Conservation (phyloP, 2,797 vertebrate genomes). For the Rhinella marina region DNA sequence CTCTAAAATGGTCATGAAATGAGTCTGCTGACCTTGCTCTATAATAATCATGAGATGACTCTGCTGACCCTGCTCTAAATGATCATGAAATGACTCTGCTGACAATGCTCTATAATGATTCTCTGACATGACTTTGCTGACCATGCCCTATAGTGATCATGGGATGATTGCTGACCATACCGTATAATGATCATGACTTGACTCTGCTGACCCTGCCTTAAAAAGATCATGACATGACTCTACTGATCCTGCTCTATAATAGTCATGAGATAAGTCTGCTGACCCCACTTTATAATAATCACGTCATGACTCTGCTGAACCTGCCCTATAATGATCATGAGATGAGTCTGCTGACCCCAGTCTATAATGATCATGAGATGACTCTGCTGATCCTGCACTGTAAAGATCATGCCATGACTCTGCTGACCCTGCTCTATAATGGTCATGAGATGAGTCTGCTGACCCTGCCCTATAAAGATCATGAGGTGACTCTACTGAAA, state of each 20-base stretch:
- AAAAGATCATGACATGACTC: background rate
- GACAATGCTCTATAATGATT: background rate
- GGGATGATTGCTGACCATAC: background rate
- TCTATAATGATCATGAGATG: too few species aligned
- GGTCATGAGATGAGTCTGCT: too few species aligned
- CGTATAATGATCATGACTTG: background rate
- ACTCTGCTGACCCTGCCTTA: too few species aligned
- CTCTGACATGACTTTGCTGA: background rate
- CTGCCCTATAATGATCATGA: background rate
- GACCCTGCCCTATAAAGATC: background rate
- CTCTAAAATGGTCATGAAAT: background rate
- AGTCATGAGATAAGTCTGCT: background rate
- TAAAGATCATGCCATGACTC: background rate
- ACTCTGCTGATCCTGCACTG: too few species aligned
- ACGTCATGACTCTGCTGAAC: background rate
- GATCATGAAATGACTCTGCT: background rate
- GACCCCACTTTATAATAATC: background rate
- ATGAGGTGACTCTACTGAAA: too few species aligned
- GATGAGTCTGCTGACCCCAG: background rate
- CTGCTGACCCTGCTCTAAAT: background rate
- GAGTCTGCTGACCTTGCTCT: too few species aligned
- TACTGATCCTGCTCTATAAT: background rate
- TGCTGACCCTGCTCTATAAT: background rate
- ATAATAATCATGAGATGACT: too few species aligned
- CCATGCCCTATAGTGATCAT: background rate